Conservation (phyloP, 2,888 invertebrate genomes). For the Ypsolopha sequella region DNA sequence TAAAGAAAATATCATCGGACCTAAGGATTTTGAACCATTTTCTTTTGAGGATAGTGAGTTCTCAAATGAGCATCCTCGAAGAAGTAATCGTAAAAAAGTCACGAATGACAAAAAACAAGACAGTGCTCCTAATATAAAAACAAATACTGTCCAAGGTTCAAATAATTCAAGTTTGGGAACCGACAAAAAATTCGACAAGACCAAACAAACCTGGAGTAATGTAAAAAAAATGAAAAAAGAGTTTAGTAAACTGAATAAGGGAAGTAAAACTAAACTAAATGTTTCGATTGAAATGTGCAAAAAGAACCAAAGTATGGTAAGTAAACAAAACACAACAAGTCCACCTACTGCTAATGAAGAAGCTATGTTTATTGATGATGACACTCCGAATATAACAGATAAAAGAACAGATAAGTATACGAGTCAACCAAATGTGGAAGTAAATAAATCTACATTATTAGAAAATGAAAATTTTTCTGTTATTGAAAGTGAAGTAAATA, state of each 20-base stretch:
- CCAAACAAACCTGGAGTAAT: conserved; percentile 48
- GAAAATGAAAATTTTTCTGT: neutral
- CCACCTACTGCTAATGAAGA: neutral
- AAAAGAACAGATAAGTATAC: neutral
- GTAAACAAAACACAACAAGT: conserved; percentile 2
- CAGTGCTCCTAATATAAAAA: conserved; percentile 12
- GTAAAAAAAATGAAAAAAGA: conserved; percentile 60
- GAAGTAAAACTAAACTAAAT: conserved; percentile 51
- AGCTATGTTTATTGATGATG: conserved; percentile 32
- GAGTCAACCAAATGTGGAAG: neutral
- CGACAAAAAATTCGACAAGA: conserved; percentile 29
- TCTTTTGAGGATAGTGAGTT: conserved; percentile 35
- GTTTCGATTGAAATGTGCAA: conserved; percentile 59
- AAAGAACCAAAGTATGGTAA: conserved; percentile 28
- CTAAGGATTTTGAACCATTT: conserved; percentile 40
- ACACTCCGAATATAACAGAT: conserved; percentile 21
- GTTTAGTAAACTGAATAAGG: conserved; percentile 50
- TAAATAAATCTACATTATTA: neutral
- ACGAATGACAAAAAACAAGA: conserved; percentile 18
- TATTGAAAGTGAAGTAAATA: neutral
- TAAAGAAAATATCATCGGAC: conserved; percentile 32
- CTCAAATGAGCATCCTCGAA: conserved; percentile 35
- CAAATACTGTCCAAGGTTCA: conserved; percentile 24
- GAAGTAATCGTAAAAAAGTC: conserved; percentile 47
- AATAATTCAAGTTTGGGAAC: conserved; percentile 27